Conservation (phyloP, 2,113 vertebrate genomes). For the Nipponia nippon region DNA sequence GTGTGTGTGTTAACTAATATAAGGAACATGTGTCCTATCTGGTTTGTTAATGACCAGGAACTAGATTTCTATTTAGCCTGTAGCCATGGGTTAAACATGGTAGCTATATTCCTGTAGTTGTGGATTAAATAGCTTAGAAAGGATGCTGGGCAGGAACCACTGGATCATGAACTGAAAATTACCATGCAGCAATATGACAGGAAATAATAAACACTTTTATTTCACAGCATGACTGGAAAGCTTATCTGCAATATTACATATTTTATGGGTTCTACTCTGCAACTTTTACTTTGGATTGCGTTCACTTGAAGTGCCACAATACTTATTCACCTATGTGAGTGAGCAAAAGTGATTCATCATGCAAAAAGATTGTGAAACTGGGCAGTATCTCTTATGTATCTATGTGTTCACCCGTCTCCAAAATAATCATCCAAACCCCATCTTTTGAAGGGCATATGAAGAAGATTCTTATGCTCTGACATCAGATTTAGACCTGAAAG, state of each 20-base stretch:
- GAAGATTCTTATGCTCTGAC: slow-evolving; percentile 17
- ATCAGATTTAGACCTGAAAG: slow-evolving; percentile 34
- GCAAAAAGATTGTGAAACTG: slow-evolving; percentile 17
- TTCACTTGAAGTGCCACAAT: neutral
- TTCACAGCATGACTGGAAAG: neutral
- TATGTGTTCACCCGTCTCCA: neutral
- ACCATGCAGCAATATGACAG: neutral
- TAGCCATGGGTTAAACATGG: neutral
- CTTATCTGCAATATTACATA: neutral
- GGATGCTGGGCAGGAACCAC: neutral
- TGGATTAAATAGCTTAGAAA: slow-evolving; percentile 4
- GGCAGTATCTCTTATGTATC: neutral
- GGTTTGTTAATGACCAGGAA: neutral
- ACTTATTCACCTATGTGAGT: neutral
- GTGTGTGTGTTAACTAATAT: neutral
- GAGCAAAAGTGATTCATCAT: slow-evolving; percentile 1
- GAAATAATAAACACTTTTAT: slow-evolving; percentile 12
- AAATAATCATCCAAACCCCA: neutral
- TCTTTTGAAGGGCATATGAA: neutral
- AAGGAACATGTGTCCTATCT: neutral
- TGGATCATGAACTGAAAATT: neutral
- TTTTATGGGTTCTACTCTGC: neutral
- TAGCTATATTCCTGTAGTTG: neutral
- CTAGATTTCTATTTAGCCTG: neutral
- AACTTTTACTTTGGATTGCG: neutral